Conservation (phyloP, 92 coral and sea anemone species). For the Epizoanthus illoricatus region DNA sequence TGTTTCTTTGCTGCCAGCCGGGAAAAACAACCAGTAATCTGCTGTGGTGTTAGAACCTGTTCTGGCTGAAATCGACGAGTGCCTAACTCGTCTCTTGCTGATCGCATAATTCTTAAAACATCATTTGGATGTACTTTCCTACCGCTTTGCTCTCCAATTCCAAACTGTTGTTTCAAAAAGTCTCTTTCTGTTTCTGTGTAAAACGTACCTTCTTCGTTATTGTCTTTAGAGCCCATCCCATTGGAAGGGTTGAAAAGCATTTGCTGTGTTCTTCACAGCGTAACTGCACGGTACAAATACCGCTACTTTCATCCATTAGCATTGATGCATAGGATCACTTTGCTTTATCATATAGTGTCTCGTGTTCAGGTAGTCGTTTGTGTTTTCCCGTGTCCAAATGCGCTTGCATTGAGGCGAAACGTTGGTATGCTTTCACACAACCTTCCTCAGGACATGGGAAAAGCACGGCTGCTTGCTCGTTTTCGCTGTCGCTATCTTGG, state of each 20-base stretch:
- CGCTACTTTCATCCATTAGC: slow-evolving; percentile 35
- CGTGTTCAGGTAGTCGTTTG: slow-evolving; percentile 21
- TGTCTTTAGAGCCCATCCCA: slow-evolving; percentile 16
- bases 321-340: slow-evolving; percentile 11
- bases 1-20: slow-evolving; percentile 45
- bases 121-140: slow-evolving; percentile 29
- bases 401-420: slow-evolving; percentile 27
- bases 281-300: slow-evolving; percentile 13
- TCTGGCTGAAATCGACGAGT: slow-evolving; percentile 25
- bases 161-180: slow-evolving; percentile 21
- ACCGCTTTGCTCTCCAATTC: slow-evolving; percentile 20
- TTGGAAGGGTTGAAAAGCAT: neutral
- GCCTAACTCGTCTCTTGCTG: slow-evolving; percentile 21
- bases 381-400: slow-evolving; percentile 47
- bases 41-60: slow-evolving; percentile 4
- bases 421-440: slow-evolving; percentile 34
- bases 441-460: slow-evolving; percentile 38
- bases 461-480: neutral
- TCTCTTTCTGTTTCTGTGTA: slow-evolving; percentile 7
- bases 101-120: slow-evolving; percentile 2
- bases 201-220: slow-evolving; percentile 8
- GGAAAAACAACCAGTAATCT: slow-evolving; percentile 10
- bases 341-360: slow-evolving; percentile 40
- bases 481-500: no score
- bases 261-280: no score